These are phyloP conservation scores for mouse (Mus musculus) DNA, from an alignment of 2,113 vertebrate genomes.

Conservation along the genomic window GRCm39 chr17:74207501-74208000, in stretches of 20 bases:
- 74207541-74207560: slow-evolving; percentile 88
- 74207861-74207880: background rate
- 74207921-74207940: background rate
- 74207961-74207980: background rate
- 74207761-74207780: background rate
- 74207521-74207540: slow-evolving; percentile 91
- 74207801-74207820: background rate
- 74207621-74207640: slow-evolving; percentile 97
- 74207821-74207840: fast-evolving
- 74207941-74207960: background rate
- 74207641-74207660: slow-evolving; percentile 91
- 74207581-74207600: slow-evolving; percentile 96
- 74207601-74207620: slow-evolving; percentile 97
- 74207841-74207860: background rate
- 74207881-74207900: no score
- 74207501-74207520: background rate
- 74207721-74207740: slow-evolving; percentile 53
- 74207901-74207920: background rate
- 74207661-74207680: slow-evolving; percentile 91
- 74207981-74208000: background rate
- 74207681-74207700: slow-evolving; percentile 98
- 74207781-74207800: background rate
- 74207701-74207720: slow-evolving; percentile 94
- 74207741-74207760: background rate
- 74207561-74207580: slow-evolving; percentile 94